Evolutionary conservation across 1,140 invertebrate genomes (phyloP).

Genomic region (Pseudomyrmex gracilis): DNA sequence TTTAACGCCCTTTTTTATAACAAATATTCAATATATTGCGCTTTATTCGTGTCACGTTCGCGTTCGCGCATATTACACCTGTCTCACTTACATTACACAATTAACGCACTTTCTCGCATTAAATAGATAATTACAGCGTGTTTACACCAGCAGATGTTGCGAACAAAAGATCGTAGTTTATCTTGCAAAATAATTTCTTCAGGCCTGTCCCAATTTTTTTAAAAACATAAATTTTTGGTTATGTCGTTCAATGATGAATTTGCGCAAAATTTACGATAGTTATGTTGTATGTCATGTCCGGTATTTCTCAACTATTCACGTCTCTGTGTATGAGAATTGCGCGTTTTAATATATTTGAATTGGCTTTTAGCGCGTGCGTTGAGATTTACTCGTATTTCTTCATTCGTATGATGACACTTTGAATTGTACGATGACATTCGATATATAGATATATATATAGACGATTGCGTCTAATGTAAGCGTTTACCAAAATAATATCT

Average conservation of each 20-base stretch:
- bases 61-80: neutral
- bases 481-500: neutral
- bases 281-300: neutral
- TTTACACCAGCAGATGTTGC: neutral
- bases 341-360: neutral
- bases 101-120: neutral
- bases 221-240: conserved; percentile 55
- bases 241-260: conserved; percentile 61
- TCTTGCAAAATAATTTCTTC: neutral
- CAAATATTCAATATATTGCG: neutral
- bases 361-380: neutral
- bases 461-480: neutral
- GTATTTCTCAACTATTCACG: neutral
- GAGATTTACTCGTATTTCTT: neutral
- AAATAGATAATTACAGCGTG: neutral
- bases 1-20: neutral
- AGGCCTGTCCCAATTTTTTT: too few species aligned
- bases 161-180: neutral
- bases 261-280: conserved; percentile 24
- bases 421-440: neutral
- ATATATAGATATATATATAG: neutral
- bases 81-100: too few species aligned
- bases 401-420: neutral
- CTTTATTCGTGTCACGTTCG: too few species aligned
- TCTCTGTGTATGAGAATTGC: neutral